These are phyloP conservation scores for Tor tambroides DNA, from an alignment of 2,113 vertebrate species.

Conservation along the genomic window DNA sequence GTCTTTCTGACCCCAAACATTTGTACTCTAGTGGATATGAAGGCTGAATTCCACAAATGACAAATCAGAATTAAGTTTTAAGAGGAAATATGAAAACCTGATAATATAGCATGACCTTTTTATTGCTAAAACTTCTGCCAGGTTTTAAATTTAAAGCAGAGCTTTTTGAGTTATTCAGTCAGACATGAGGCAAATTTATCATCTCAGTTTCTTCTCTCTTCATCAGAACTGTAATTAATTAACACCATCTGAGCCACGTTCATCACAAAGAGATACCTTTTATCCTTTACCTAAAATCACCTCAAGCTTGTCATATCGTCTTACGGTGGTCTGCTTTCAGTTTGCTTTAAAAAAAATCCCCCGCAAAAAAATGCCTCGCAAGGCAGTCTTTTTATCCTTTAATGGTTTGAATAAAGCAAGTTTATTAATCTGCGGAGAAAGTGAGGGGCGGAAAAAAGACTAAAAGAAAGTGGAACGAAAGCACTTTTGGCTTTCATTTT, in stretches of 20 bases:
- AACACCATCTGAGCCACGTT: constrained; percentile 6
- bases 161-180: not conserved
- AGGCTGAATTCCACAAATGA: not conserved
- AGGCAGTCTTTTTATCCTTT: constrained; percentile 70
- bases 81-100: too few relatives aligned
- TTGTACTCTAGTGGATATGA: not conserved
- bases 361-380: constrained; percentile 72
- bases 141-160: not conserved
- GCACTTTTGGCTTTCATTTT: constrained; percentile 81
- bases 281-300: constrained; percentile 70
- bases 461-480: constrained; percentile 76
- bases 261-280: constrained; percentile 66
- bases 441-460: constrained; percentile 62
- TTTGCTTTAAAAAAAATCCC: constrained; percentile 64
- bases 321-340: constrained; percentile 57
- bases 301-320: constrained; percentile 56
- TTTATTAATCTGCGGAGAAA: constrained; percentile 77
- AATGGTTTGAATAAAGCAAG: constrained; percentile 78
- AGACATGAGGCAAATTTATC: not conserved
- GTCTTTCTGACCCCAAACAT: not conserved
- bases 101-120: too few relatives aligned
- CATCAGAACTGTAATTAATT: constrained; percentile 44
- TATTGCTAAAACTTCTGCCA: too few relatives aligned
- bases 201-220: constrained; percentile 42
- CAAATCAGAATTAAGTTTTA: not conserved